Conservation (phyloP, 2,797 vertebrate genomes). For the Fundulus diaphanus region DNA sequence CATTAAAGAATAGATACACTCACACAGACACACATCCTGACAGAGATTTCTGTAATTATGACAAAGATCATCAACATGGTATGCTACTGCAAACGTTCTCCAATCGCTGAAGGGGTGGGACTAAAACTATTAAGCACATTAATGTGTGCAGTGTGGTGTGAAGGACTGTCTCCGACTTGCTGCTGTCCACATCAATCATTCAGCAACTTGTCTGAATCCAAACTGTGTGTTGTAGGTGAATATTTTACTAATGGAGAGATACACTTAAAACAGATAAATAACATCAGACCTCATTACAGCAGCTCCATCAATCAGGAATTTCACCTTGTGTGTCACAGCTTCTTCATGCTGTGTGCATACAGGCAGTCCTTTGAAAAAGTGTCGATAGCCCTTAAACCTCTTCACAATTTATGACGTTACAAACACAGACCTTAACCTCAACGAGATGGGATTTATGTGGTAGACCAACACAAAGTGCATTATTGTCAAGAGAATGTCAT, state of each 20-base stretch:
- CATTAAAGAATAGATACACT: constrained; percentile 31
- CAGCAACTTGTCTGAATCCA: constrained; percentile 71
- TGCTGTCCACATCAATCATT: constrained; percentile 82
- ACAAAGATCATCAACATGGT: constrained; percentile 58
- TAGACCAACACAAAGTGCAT: not conserved
- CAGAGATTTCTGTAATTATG: constrained; percentile 56
- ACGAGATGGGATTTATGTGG: not conserved
- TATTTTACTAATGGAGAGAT: constrained; percentile 73
- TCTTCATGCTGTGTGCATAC: constrained; percentile 17
- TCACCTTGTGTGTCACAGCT: constrained; percentile 12
- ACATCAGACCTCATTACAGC: constrained; percentile 74
- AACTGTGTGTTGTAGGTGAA: constrained; percentile 77
- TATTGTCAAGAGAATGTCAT: not conserved
- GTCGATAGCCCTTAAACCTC: not conserved
- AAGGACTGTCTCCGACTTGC: constrained; percentile 78
- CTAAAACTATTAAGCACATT: constrained; percentile 78
- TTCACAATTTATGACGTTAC: not conserved
- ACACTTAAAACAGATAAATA: constrained; percentile 75
- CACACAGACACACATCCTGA: constrained; percentile 3
- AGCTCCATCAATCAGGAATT: constrained; percentile 79
- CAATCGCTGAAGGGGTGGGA: constrained; percentile 62
- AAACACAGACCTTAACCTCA: not conserved
- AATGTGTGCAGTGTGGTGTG: constrained; percentile 75
- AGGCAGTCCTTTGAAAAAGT: not conserved
- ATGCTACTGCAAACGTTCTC: constrained; percentile 39